These are phyloP conservation scores for Drosophila kanapiae DNA, from an alignment of 1,140 invertebrate genomes.

Conservation along the genomic window DNA sequence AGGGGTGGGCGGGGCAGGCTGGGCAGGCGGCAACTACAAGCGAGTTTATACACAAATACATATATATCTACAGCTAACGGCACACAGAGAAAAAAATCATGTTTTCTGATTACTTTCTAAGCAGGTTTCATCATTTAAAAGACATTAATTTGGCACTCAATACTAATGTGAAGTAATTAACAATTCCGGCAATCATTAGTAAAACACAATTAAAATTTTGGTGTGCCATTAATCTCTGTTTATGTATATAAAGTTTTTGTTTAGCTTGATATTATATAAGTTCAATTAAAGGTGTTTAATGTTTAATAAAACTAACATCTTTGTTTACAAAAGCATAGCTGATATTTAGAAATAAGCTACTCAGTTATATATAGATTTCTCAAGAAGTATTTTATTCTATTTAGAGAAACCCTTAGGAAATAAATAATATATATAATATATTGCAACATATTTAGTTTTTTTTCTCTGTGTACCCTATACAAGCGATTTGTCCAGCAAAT, in stretches of 20 bases:
- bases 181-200: neutral
- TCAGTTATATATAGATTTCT: no score
- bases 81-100: constrained; percentile 17
- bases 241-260: neutral
- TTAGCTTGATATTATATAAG: neutral
- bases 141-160: constrained; percentile 8
- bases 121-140: neutral
- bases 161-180: constrained; percentile 11
- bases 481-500: constrained; percentile 39
- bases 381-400: no score
- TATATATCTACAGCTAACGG: constrained; percentile 23
- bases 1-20: constrained; percentile 21
- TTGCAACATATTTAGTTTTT: neutral
- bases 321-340: no score
- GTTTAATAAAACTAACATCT: no score
- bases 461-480: constrained; percentile 15
- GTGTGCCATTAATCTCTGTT: neutral
- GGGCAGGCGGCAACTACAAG: constrained; percentile 49
- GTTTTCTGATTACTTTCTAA: neutral
- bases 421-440: no score
- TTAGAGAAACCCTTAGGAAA: no score
- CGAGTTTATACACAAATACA: neutral
- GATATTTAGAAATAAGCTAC: no score
- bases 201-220: neutral
- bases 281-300: no score